Evolutionary conservation across 2,797 vertebrate species (phyloP).

Genomic region (Myotis planiceps): DNA sequence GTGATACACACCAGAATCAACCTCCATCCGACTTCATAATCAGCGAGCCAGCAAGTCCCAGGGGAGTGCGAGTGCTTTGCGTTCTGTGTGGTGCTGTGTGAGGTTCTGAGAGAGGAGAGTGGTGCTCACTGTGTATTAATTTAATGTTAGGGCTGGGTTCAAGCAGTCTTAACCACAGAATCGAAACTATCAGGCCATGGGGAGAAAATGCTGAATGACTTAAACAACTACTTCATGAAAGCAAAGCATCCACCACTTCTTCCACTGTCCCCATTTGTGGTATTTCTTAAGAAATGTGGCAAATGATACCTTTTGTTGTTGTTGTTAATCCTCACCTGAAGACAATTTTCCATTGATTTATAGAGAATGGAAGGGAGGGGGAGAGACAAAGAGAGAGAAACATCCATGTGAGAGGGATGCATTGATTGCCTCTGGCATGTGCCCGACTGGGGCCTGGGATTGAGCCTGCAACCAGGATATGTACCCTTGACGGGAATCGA

Average conservation of each 20-base stretch:
- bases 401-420: no score
- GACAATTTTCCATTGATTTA: no score
- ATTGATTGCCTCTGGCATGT: no score
- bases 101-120: not conserved
- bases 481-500: no score
- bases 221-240: not conserved
- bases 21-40: not conserved
- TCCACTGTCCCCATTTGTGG: not conserved
- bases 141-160: not conserved
- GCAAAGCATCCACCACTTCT: not conserved
- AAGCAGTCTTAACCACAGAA: constrained; percentile 18
- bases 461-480: no score
- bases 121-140: not conserved
- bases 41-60: not conserved
- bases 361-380: no score
- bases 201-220: not conserved
- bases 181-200: not conserved
- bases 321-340: no score
- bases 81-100: not conserved
- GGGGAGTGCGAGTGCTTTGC: not conserved
- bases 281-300: not conserved
- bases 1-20: constrained; percentile 7
- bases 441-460: no score
- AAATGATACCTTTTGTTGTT: not conserved
- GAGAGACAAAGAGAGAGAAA: no score